phyloP scores from a whole-genome alignment of 1,140 invertebrate species.

The Heliconius eleuchia region DNA sequence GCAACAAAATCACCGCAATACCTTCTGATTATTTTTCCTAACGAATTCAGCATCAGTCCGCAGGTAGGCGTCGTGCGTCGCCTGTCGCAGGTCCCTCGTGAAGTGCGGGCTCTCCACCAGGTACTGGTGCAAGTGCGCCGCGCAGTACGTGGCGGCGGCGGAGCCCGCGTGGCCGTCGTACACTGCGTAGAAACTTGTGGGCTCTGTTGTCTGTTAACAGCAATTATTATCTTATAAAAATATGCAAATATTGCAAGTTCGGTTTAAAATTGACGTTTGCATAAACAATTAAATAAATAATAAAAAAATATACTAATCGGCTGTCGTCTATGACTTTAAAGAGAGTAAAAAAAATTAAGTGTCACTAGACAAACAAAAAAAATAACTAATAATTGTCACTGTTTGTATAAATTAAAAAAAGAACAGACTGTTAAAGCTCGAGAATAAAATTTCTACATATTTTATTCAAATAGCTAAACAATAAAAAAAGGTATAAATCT shows the following conservation, averaged over 20 bases:
- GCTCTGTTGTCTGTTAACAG: slow-evolving; percentile 65
- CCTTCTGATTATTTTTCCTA: slow-evolving; percentile 87
- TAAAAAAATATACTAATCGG: too few relatives aligned
- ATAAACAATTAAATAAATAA: too few relatives aligned
- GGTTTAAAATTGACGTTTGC: too few relatives aligned
- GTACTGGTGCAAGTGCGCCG: slow-evolving; percentile 93
- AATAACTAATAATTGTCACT: too few relatives aligned
- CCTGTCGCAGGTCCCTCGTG: slow-evolving; percentile 84
- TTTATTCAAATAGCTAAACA: not conserved
- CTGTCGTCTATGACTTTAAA: too few relatives aligned
- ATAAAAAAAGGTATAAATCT: not conserved
- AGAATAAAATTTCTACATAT: too few relatives aligned
- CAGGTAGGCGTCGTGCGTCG: slow-evolving; percentile 91
- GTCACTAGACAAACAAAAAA: too few relatives aligned
- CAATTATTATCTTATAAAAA: not conserved
- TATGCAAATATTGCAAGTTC: too few relatives aligned
- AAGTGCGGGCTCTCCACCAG: slow-evolving; percentile 89
- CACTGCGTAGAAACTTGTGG: slow-evolving; percentile 93
- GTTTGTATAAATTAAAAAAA: too few relatives aligned
- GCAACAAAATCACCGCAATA: slow-evolving; percentile 21
- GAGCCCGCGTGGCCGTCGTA: slow-evolving; percentile 98
- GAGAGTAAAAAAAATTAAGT: too few relatives aligned
- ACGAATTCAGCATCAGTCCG: slow-evolving; percentile 91
- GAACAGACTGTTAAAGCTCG: too few relatives aligned
- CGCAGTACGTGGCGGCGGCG: slow-evolving; percentile 93